Percentiles rank a stretch among this genome's conserved stretches.
Evolutionary conservation across 1,140 invertebrate species (phyloP).

Genomic region (Dreissena polymorpha): DNA sequence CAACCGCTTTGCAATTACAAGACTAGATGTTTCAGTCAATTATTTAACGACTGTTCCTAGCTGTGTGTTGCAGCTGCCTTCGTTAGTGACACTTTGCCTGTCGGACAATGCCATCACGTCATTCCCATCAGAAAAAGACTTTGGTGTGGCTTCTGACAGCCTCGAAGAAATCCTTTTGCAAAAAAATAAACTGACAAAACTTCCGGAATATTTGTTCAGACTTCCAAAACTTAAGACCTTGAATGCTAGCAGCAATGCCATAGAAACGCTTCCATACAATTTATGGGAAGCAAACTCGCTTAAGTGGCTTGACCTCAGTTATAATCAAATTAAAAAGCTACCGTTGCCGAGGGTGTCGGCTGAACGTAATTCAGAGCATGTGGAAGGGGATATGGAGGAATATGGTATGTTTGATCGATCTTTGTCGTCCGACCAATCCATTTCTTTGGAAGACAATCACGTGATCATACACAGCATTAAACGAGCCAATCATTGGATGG

Average conservation of each 20-base stretch:
- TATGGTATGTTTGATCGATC: no score
- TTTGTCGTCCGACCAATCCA: not conserved
- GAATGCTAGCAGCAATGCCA: conserved; percentile 96
- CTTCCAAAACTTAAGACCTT: conserved; percentile 90
- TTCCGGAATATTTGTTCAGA: conserved; percentile 90
- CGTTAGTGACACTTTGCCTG: conserved; percentile 89
- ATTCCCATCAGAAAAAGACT: conserved; percentile 80
- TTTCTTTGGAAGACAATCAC: conserved; percentile 26
- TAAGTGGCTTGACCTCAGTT: conserved; percentile 91
- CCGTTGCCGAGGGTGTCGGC: conserved; percentile 79
- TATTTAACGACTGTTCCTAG: conserved; percentile 89
- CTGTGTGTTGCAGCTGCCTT: conserved; percentile 91
- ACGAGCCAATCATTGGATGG: conserved; percentile 53
- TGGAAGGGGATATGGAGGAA: not conserved
- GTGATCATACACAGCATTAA: conserved; percentile 30
- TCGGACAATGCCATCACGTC: conserved; percentile 93
- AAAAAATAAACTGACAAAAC: conserved; percentile 90
- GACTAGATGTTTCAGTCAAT: conserved; percentile 96
- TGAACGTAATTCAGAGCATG: not conserved
- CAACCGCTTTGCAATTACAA: conserved; percentile 93
- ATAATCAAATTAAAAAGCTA: conserved; percentile 93
- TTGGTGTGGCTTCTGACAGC: conserved; percentile 81
- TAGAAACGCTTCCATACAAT: conserved; percentile 90
- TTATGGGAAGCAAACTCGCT: conserved; percentile 87
- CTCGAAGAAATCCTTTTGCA: conserved; percentile 94